phyloP scores from a whole-genome alignment of 2,113 vertebrate genomes.

The Rostratula benghalensis region DNA sequence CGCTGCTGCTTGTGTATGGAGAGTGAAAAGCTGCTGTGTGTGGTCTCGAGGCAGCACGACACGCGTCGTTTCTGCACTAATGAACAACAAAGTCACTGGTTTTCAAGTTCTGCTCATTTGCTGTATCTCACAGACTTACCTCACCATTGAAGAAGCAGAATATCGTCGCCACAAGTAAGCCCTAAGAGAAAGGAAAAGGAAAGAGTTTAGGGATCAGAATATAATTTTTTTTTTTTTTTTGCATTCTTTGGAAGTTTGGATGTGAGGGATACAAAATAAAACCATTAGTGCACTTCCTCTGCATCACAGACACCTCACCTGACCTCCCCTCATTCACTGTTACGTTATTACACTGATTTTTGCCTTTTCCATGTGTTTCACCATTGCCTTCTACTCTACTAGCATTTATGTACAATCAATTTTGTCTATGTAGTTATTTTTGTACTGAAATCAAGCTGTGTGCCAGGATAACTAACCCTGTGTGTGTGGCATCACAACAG shows the following conservation, averaged over 20 bases:
- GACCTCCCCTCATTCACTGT: background rate
- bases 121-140: conserved; percentile 74
- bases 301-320: background rate
- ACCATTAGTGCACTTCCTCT: background rate
- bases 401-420: background rate
- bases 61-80: background rate
- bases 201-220: background rate
- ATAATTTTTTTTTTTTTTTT: background rate
- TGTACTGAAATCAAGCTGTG: background rate
- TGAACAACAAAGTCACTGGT: background rate
- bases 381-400: background rate
- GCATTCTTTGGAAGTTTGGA: background rate
- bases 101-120: background rate
- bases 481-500: background rate
- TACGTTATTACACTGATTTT: background rate
- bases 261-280: background rate
- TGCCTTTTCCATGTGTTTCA: background rate
- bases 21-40: background rate
- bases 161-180: conserved; percentile 94
- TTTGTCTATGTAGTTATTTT: background rate
- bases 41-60: accelerated
- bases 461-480: background rate
- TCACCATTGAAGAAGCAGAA: conserved; percentile 99
- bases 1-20: background rate
- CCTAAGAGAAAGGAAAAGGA: conserved; percentile 75